Percentiles rank a stretch among this genome's conserved stretches.
phyloP scores from a whole-genome alignment of 2,113 vertebrate genomes.

The human (Homo sapiens) region GRCh38 chr12:5568501-5569000 shows the following conservation, averaged over 20 bases:
- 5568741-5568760: background rate
- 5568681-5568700: background rate
- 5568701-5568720: background rate
- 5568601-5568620: constrained; percentile 42
- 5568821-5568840: background rate
- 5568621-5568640: constrained; percentile 11
- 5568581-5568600: constrained; percentile 28
- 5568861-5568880: background rate
- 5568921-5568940: background rate
- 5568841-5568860: accelerated
- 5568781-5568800: no score
- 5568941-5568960: background rate
- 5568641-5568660: background rate
- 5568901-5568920: background rate
- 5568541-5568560: constrained; percentile 37
- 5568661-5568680: background rate
- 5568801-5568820: background rate
- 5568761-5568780: background rate
- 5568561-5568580: background rate
- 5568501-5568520: constrained; percentile 14
- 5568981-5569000: background rate
- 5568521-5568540: constrained; percentile 32
- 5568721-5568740: background rate
- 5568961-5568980: background rate
- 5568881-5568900: background rate